A percentile compares a stretch with the other conserved stretches of the same genome.
Evolutionary conservation across 2,797 vertebrate species (phyloP).

Genomic region (Tapirus indicus): DNA sequence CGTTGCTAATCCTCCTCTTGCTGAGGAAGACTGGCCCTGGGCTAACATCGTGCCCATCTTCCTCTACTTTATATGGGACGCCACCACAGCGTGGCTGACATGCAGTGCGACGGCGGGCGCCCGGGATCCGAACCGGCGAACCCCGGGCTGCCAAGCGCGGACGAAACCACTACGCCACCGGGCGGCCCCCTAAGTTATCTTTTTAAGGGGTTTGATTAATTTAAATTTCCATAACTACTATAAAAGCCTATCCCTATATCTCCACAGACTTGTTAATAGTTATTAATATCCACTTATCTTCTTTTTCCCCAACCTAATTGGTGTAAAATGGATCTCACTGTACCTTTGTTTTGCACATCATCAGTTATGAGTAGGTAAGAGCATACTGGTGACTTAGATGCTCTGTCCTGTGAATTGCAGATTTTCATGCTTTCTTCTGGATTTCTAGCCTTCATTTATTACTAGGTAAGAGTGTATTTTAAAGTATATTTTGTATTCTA

Average conservation of each 20-base stretch:
- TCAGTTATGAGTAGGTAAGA: not conserved
- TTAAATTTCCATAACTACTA: not conserved
- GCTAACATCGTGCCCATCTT: no score
- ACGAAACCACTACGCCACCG: no score
- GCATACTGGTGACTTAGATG: not conserved
- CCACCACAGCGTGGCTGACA: no score
- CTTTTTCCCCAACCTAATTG: not conserved
- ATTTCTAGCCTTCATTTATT: not conserved
- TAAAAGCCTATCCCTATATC: not conserved
- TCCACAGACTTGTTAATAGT: not conserved
- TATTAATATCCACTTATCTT: not conserved
- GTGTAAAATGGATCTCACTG: not conserved
- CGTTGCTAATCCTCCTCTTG: no score
- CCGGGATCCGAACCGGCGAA: no score
- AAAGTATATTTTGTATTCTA: not conserved
- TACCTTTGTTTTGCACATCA: not conserved
- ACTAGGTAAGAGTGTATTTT: not conserved
- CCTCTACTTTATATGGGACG: no score
- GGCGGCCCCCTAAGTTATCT: not conserved
- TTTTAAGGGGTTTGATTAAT: not conserved
- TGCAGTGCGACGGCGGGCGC: no score
- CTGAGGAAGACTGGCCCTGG: no score
- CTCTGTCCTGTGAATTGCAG: not conserved
- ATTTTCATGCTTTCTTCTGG: not conserved
- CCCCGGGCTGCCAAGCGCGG: no score